Base-by-base conservation (phyloP, 1,140 invertebrate species). In the Thaumatotibia leucotreta region DNA sequence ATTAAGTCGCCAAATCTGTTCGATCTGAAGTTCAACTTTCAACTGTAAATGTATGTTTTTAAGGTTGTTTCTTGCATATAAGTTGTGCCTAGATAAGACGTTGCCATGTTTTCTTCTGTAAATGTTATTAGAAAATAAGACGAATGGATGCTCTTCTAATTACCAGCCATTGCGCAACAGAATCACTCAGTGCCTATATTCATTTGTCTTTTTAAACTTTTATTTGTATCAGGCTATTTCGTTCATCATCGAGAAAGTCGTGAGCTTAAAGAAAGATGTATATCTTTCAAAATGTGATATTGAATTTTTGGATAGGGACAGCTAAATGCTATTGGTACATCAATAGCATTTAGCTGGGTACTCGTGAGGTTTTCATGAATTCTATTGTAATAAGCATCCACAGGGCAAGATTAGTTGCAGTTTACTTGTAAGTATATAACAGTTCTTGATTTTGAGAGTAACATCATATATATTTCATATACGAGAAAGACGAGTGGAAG, bases 101-200 rank as follows among this genome's bases (percentile, higher is more conserved):
- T 17, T 45, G 39, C n/a, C 20, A 20, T 45, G 20, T 5, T 45
- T 20, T 20, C 8, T 58, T 0, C n/a, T n/a, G 8, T 58, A 58
- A 58, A 58, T 58, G 27, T 31, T 58, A 58, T 58, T 58, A 58
- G 52, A 58, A 58, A 52, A 52, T 52, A 58, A 27, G 52, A 58
- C 52, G 52, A 29, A 58, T 58, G 23, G 52, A 45, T 45, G n/a
- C 52, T 58, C 52, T 58, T 58, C 23, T 58, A 58, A 58, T 58
- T 58, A 58, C 52, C 5, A 14, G 23, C 24, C 11, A 27, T 58
- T 24, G 24, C 24, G 52, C 52, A 58, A 58, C 52, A 17, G 17
- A 45, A 45, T 45, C 39, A 45, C 39, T 45, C n/a, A 17, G 39
- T 45, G 52, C 50, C 50, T 58, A 27, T 58, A 58, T 58, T 27